Base-by-base conservation (phyloP, 2,888 invertebrate species). In the Patella caerulea region DNA sequence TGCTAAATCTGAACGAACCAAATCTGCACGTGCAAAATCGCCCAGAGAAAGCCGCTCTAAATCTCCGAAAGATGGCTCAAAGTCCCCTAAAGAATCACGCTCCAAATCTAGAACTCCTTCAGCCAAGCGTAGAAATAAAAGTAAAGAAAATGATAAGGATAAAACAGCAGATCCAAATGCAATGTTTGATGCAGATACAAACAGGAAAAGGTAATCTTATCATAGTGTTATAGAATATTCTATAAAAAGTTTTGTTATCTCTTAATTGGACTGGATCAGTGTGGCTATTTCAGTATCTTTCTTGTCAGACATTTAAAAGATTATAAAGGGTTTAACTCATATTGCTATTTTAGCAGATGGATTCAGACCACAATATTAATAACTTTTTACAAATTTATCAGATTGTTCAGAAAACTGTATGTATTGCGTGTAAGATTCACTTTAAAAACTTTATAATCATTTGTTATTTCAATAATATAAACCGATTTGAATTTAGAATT, bases 71-170 rank as follows among this genome's bases (percentile, higher is more conserved):
- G 84, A n/a, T 29, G 70, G 77, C 34, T 72, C 73, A 15, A 87
- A 86, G 78, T 86, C 85, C 45, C 84, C 86, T 4, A 84, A 83
- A 75, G 84, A 82, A 55, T 53, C 15, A 3, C 84, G 84, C 59
- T 81, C 83, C 19, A 83, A 84, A 76, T 87, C 88, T 24, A 83
- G 88, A 59, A 87, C 89, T 19, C 88, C 89, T n/a, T 87, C 88
- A 9, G 88, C 83, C 56, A 88, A 88, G 83, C 85, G 83, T 78
- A 79, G 86, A 56, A 85, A 87, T 74, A 87, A 86, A 75, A 86
- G 86, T 75, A 86, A 85, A 78, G 86, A 87, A 59, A 86, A 87
- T 70, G 85, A 86, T 19, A 84, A 77, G 59, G 79, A 79, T 24
- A 72, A 74, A 59, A 45, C 52, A n/a, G 24, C 55, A 29, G 55